These are phyloP conservation scores for Eidolon dupreanum DNA, from an alignment of 2,797 vertebrate genomes.

Conservation along the genomic window DNA sequence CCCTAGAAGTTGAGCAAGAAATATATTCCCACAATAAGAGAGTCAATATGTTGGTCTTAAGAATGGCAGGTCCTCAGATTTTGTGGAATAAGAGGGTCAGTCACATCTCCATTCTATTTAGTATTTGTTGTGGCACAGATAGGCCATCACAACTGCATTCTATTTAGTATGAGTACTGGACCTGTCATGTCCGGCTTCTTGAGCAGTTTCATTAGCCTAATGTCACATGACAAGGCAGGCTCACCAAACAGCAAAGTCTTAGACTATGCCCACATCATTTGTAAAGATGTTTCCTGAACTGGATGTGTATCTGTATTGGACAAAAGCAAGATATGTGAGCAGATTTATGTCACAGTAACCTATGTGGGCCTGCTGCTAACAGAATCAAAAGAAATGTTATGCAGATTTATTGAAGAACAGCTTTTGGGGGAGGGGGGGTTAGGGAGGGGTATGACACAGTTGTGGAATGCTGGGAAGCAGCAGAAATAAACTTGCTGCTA, in stretches of 20 bases:
- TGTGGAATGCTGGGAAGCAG: not conserved
- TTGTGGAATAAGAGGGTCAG: not conserved
- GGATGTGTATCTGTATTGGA: not conserved
- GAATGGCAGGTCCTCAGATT: not conserved
- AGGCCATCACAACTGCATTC: slow-evolving; percentile 20
- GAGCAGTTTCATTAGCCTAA: slow-evolving; percentile 41
- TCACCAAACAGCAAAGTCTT: slow-evolving; percentile 29
- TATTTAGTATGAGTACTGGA: slow-evolving; percentile 49
- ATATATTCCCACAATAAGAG: slow-evolving; percentile 22
- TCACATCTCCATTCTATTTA: slow-evolving; percentile 38
- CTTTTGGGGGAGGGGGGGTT: not conserved
- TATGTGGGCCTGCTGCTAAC: slow-evolving; percentile 4
- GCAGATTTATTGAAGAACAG: slow-evolving; percentile 35
- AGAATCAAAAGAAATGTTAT: slow-evolving; percentile 29
- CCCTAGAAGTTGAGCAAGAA: not conserved
- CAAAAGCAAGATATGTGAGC: slow-evolving; percentile 18
- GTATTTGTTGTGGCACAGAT: not conserved
- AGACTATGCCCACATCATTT: not conserved
- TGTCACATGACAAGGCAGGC: slow-evolving; percentile 29
- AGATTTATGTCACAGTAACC: slow-evolving; percentile 16
- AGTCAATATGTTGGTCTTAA: not conserved
- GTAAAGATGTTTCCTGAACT: slow-evolving; percentile 29
- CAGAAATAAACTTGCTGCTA: not conserved
- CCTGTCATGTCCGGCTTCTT: slow-evolving; percentile 52
- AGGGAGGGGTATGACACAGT: not conserved